Evolutionary conservation across 2,113 vertebrate genomes (phyloP).

Genomic region (Mohoua ochrocephala): DNA sequence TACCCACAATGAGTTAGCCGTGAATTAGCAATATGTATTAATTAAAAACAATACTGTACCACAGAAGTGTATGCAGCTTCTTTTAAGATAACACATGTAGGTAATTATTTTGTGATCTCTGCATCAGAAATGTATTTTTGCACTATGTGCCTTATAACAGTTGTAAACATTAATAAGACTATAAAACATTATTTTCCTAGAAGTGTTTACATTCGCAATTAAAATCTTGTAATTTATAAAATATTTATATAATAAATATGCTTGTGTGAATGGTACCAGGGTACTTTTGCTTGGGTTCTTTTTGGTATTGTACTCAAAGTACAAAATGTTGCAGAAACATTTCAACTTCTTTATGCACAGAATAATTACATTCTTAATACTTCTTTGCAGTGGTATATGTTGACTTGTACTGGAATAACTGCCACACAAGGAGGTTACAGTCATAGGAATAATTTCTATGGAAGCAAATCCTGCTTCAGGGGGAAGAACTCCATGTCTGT

Average conservation of each 20-base stretch:
- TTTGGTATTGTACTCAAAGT: background rate
- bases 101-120: slow-evolving; percentile 80
- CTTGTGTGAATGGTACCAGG: slow-evolving; percentile 21
- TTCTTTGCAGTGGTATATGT: background rate
- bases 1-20: slow-evolving; percentile 2
- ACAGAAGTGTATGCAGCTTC: slow-evolving; percentile 38
- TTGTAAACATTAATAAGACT: slow-evolving; percentile 57
- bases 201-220: slow-evolving; percentile 63
- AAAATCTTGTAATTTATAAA: slow-evolving; percentile 66
- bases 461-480: background rate
- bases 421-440: background rate
- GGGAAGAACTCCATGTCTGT: background rate
- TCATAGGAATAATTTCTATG: background rate
- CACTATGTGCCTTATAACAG: slow-evolving; percentile 84
- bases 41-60: slow-evolving; percentile 15
- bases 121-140: slow-evolving; percentile 91
- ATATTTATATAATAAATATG: slow-evolving; percentile 71
- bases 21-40: background rate
- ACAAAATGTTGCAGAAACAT: background rate
- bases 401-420: background rate
- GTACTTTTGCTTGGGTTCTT: background rate
- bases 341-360: background rate
- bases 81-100: slow-evolving; percentile 51
- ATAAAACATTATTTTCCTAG: slow-evolving; percentile 54
- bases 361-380: background rate